Evolutionary conservation across 2,113 vertebrate genomes (phyloP), one percentile per base, ranked within the genome.

Genomic region (Mystacornis crossleyi): DNA sequence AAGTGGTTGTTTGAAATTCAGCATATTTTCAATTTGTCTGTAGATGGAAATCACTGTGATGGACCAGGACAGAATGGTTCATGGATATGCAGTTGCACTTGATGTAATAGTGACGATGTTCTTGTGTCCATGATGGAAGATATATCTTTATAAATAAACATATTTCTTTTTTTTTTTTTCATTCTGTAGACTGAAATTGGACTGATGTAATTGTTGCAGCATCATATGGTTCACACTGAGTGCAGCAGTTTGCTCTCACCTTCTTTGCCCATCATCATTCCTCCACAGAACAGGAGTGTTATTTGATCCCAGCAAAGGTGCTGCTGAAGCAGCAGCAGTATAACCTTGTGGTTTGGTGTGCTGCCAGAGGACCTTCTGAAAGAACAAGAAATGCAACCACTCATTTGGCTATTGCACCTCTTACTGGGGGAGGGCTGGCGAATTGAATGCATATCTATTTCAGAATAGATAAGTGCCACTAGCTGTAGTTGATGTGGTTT

Each of bases 351-450:
- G 8, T 53, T 57, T 79, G 61, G 19, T 73, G 29, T 40, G 21
- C 25, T 91, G 55, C 50, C 73, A 78, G 83, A 57, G 40, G 18
- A 33, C n/a, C 21, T 92, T 14, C 48, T 58, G 43, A 84, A 91
- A 64, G 42, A 65, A 43, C 0, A 1, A 51, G n/a, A 81, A 81
- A 38, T 60, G 78, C 23, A 54, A 1, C 19, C 11, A 8, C 50
- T 69, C 10, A 4, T 69, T 88, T 3, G 1, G 25, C 40, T 73
- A 18, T 50, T 1, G 2, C 4, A 3, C 4, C 8, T 65, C 14
- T 26, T 45, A 25, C 12, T 11, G 12, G 13, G 14, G 18, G 6
- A 54, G 17, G 11, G 8, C 50, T 90, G 25, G 45, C 53, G 57
- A 80, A n/a, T 4, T 80, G n/a, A 57, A 65, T 73, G 11, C 10